phyloP scores from a whole-genome alignment of 2,113 vertebrate genomes.

The Protomyctophum bolini region DNA sequence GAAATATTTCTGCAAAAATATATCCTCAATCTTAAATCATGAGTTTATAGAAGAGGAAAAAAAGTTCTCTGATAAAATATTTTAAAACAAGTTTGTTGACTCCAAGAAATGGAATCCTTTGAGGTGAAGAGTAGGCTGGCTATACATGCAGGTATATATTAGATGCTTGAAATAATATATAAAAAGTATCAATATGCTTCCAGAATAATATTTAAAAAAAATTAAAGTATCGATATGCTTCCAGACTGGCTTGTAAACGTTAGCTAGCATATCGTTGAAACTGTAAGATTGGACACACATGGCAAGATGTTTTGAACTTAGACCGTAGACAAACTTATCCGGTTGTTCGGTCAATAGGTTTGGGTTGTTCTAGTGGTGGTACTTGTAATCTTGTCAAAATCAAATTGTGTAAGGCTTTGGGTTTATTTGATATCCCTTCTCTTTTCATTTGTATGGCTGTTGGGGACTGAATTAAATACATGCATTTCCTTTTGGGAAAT shows the following conservation, averaged over 20 bases:
- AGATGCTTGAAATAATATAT: constrained; percentile 56
- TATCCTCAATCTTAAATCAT: constrained; percentile 54
- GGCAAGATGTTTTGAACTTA: constrained; percentile 6
- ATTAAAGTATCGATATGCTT: constrained; percentile 20
- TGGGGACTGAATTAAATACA: too few relatives aligned
- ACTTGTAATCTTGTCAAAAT: constrained; percentile 7
- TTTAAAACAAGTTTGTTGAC: constrained; percentile 51
- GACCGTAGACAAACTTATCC: constrained; percentile 15
- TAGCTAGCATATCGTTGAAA: constrained; percentile 40
- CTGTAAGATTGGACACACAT: constrained; percentile 13
- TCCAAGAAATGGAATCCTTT: constrained; percentile 45
- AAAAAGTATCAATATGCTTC: constrained; percentile 26
- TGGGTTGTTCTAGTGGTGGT: constrained; percentile 2
- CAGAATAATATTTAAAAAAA: constrained; percentile 39
- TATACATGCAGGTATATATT: constrained; percentile 69
- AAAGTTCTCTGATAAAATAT: constrained; percentile 70
- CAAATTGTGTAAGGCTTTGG: neutral
- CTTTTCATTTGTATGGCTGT: too few relatives aligned
- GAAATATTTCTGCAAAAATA: constrained; percentile 71
- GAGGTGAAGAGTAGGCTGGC: constrained; percentile 13
- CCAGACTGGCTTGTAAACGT: constrained; percentile 29
- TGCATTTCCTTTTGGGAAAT: too few relatives aligned
- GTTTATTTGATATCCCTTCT: too few relatives aligned
- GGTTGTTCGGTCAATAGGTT: neutral
- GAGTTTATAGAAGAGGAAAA: constrained; percentile 16